Evolutionary conservation across 2,113 vertebrate species (phyloP).

Genomic region (Columba janthina): DNA sequence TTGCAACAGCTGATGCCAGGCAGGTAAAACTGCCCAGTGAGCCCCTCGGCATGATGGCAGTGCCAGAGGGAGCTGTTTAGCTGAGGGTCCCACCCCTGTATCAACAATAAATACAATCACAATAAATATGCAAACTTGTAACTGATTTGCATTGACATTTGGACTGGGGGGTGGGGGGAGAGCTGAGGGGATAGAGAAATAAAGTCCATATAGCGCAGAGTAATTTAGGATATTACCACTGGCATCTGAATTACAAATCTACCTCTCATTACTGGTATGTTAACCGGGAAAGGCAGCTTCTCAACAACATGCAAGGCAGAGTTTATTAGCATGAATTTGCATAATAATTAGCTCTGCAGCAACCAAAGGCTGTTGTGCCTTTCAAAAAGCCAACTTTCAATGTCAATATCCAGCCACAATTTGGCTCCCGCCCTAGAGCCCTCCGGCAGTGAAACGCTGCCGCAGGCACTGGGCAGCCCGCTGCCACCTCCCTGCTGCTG

Average conservation of each 20-base stretch:
- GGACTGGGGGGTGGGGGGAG: conserved; percentile 31
- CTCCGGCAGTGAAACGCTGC: not conserved
- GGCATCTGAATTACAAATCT: conserved; percentile 85
- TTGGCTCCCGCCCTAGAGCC: conserved; percentile 7
- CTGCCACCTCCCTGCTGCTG: not conserved
- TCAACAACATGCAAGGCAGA: conserved; percentile 78
- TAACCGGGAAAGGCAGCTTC: conserved; percentile 79
- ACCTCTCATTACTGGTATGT: conserved; percentile 83
- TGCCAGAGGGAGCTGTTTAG: not conserved
- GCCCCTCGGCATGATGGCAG: not conserved
- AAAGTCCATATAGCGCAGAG: conserved; percentile 73
- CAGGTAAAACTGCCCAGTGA: not conserved
- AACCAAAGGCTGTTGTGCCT: conserved; percentile 73
- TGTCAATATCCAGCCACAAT: conserved; percentile 70
- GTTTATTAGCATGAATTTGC: conserved; percentile 85
- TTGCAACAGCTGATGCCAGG: no score
- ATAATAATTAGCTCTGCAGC: conserved; percentile 82
- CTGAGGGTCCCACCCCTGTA: conserved; percentile 61
- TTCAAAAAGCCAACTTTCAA: conserved; percentile 80
- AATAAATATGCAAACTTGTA: conserved; percentile 76
- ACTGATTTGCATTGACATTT: conserved; percentile 79
- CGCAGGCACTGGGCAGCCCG: rapidly evolving
- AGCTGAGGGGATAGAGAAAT: conserved; percentile 45
- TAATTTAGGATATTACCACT: conserved; percentile 81
- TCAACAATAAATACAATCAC: conserved; percentile 77